phyloP scores from a whole-genome alignment of 2,888 invertebrate genomes.

The Leucania comma region DNA sequence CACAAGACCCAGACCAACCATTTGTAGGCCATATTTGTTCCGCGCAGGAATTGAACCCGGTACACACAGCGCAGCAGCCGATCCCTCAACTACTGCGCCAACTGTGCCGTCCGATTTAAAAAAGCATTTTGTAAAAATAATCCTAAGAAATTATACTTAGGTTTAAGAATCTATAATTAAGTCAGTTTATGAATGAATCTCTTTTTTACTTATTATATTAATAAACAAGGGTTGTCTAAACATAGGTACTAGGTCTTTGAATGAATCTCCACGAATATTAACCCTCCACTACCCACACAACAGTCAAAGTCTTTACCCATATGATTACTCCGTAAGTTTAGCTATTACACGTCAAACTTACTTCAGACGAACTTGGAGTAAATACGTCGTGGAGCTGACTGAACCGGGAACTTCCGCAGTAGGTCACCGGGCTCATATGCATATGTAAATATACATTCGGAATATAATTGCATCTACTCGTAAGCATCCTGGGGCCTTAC shows the following conservation, averaged over 20 bases:
- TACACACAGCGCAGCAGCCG: no score
- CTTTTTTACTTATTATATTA: background rate
- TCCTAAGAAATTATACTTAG: no score
- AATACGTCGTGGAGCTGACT: constrained; percentile 49
- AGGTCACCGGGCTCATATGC: constrained; percentile 47
- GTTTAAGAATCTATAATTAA: no score
- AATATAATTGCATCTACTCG: background rate
- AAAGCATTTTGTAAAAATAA: no score
- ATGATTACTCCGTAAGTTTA: constrained; percentile 54
- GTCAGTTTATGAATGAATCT: no score
- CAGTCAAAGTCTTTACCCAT: constrained; percentile 21
- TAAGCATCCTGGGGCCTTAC: no score
- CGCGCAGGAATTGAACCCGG: no score
- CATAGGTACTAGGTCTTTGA: background rate
- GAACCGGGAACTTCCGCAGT: constrained; percentile 41
- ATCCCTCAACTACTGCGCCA: no score
- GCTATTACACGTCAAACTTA: constrained; percentile 55
- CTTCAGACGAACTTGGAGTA: constrained; percentile 53
- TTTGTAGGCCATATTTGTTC: no score
- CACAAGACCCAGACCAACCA: no score
- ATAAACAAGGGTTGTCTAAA: constrained; percentile 8
- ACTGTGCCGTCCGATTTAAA: no score
- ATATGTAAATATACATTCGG: constrained; percentile 26
- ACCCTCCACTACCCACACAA: constrained; percentile 2
- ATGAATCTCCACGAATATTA: constrained; percentile 12